phyloP scores from a whole-genome alignment of 2,888 invertebrate genomes.

The Boloria euphrosyne region DNA sequence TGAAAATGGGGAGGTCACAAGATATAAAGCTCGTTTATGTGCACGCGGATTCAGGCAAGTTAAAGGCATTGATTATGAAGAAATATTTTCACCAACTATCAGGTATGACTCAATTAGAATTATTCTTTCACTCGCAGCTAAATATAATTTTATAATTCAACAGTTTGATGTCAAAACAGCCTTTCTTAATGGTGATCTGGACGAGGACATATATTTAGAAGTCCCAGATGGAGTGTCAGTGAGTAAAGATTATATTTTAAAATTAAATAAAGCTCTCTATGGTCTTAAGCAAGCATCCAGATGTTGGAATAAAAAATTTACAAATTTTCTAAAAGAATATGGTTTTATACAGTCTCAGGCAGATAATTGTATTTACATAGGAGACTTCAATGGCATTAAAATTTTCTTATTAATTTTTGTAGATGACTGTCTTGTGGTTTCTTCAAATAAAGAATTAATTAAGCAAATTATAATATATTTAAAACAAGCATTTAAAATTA shows the following conservation, averaged over 20 bases:
- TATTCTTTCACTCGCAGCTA: slow-evolving; percentile 21
- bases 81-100: slow-evolving; percentile 24
- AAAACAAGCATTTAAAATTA: slow-evolving; percentile 43
- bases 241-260: slow-evolving; percentile 19
- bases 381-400: slow-evolving; percentile 39
- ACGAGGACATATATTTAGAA: slow-evolving; percentile 19
- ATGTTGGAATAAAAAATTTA: slow-evolving; percentile 19
- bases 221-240: slow-evolving; percentile 21
- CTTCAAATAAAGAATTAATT: slow-evolving; percentile 29
- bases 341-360: slow-evolving; percentile 35
- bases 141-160: slow-evolving; percentile 19
- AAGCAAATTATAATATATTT: slow-evolving; percentile 35
- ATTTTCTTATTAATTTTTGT: slow-evolving; percentile 46
- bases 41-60: slow-evolving; percentile 24
- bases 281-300: slow-evolving; percentile 28
- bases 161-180: slow-evolving; percentile 30
- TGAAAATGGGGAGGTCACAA: slow-evolving; percentile 8
- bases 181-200: slow-evolving; percentile 22
- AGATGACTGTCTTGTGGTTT: slow-evolving; percentile 45
- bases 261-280: slow-evolving; percentile 32
- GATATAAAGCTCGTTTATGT: slow-evolving; percentile 29
- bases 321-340: neutral
- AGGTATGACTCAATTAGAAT: slow-evolving; percentile 31
- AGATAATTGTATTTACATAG: slow-evolving; percentile 44
- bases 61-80: slow-evolving; percentile 22